Evolutionary conservation across 2,797 vertebrate species (phyloP), one percentile per base, ranked within the genome.

Genomic region (Silurus lanzhouensis): DNA sequence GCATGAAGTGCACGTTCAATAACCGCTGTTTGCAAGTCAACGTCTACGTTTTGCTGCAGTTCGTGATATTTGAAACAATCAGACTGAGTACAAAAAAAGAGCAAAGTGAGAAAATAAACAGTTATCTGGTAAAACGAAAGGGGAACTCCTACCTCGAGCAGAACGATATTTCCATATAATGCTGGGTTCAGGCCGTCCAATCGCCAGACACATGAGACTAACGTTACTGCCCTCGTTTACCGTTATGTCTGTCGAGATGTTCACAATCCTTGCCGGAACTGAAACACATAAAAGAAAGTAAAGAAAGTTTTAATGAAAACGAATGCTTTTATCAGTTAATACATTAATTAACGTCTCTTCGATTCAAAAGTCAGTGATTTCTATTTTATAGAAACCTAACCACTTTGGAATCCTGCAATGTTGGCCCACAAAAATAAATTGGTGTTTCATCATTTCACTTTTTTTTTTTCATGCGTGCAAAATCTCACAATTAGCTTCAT

Each of bases 151-250:
- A 99, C 98, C 97, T 92, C 96, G 96, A 68, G 96, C 93, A 0
- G 97, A 96, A 38, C 96, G 96, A 86, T 97, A 96, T 88, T 96
- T 96, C 98, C 98, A 99, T 7, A 96, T 96, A 88, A 99, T 94
- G 0, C 94, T 97, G 27, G 98, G 97, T 88, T 99, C 98, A 0
- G 98, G 98, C 91, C 98, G 95, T 82, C 98, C 98, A 0, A 97
- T 95, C 0, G 97, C 98, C 91, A 98, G 91, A 91, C 98, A 99
- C 93, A 97, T 95, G 8, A 99, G 96, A 81, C 95, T 97, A 87
- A 99, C 95, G 0, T 95, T 97, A 94, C 96, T 98, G 90, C 98
- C 98, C 90, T 99, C 98, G 0, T 99, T 99, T 91, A 99, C 97
- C 0, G 96, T 96, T 91, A 99, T 88, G 85, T 98, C 96, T 5